Base-by-base conservation (phyloP, 2,888 invertebrate genomes). In the Tetragonisca angustula region DNA sequence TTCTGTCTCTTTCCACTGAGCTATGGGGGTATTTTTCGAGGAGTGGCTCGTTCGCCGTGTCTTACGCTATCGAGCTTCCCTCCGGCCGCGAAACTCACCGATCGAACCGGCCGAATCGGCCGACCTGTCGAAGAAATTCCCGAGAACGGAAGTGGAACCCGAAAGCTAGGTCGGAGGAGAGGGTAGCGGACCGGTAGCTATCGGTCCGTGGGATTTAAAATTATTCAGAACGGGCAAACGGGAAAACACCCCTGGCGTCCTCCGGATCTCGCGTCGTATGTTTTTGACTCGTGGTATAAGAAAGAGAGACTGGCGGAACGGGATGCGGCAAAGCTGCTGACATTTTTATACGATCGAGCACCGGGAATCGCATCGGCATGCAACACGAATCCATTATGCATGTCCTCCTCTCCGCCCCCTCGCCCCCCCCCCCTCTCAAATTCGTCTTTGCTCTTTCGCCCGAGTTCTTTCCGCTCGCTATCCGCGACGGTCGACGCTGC, bases 321-420 rank as follows among this genome's bases (percentile, higher is more conserved):
- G 74, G 84, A 76, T 76, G 68, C 84, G 76, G 76, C 54, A 79
- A 84, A 85, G 82, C 85, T 87, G 85, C 82, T 80, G 89, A 89
- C 83, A 89, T 87, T 89, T 89, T 88, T 88, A 89, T 87, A 76
- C 87, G 82, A 83, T 82, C 87, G 83, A 79, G 85, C 81, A 70
- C 69, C 68, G 82, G 71, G 80, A 79, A 84, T 86, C 89, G 84
- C 86, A 86, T 86, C 87, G 87, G 89, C 84, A 86, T 87, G 89
- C 85, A 85, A 85, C 79, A 80, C 56, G 72, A 83, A 88, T 88
- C 89, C 87, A 88, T 88, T 88, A 88, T 88, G 89, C 89, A 88
- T 88, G 88, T 79, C 71, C 67, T 75, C 70, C 75, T 62, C 61
- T 78, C n/a, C n/a, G 3, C 56, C 62, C 52, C 81, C n/a, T 27